Base-by-base conservation (phyloP, 2,797 vertebrate species). In the Rhyacichthys aspro region DNA sequence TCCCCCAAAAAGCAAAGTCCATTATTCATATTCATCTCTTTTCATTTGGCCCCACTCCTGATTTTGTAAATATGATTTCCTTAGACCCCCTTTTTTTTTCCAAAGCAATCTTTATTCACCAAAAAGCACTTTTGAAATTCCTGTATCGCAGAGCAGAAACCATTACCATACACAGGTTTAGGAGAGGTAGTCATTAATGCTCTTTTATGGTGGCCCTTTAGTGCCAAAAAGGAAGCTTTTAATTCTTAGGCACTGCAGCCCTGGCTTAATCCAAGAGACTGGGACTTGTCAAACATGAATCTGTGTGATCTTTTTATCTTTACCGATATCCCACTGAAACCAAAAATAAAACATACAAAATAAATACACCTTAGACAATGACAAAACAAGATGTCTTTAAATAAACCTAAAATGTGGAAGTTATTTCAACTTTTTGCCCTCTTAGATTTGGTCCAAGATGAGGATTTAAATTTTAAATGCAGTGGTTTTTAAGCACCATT, bases 41-140 rank as follows among this genome's bases (percentile, higher is more conserved):
- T 92, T 91, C 86, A 90, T 89, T 89, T 85, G 81, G 74, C 76
- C 74, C 82, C 80, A 76, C 84, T 87, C 67, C 70, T 87, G 85
- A 88, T 91, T 90, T 90, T 89, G 88, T 91, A 92, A 93, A 92
- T 91, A 91, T 89, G 85, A 89, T 90, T 92, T 90, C 83, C 80
- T 76, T 63, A 65, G 59, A 73, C 73, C 67, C 62, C 55, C 52
- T n/a, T 73, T 67, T 70, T 76, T 36, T 67, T 59, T 47, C 84
- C 48, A 79, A 86, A 88, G 86, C 84, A 90, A 85, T 91, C 89
- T 90, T 79, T 57, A 86, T 91, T 91, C 86, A 86, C 84, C 69
- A 71, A 76, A 82, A 85, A 72, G 78, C 79, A 85, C 88, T 91
- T 90, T 91, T 90, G 85, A 88, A 92, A 92, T 90, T 90, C 83